Percentiles rank a stretch among this genome's conserved stretches.
Evolutionary conservation across 2,113 vertebrate species (phyloP).

Genomic region (Sylvietta virens): DNA sequence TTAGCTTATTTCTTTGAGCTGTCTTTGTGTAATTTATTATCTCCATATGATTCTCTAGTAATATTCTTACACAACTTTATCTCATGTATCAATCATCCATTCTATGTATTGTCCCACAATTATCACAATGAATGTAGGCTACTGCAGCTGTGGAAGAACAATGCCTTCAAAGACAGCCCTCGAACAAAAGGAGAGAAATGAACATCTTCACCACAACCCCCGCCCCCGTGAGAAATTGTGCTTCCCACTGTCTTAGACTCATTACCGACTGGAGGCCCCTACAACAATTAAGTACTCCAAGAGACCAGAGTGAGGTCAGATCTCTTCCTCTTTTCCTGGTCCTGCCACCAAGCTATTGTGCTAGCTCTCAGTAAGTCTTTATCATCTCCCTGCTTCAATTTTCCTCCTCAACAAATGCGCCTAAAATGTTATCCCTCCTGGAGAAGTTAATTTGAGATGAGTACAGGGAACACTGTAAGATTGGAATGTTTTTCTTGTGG

Average conservation of each 20-base stretch:
- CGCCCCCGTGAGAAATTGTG: slow-evolving; percentile 59
- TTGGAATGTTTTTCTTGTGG: slow-evolving; percentile 52
- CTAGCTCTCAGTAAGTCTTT: slow-evolving; percentile 58
- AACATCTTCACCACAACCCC: slow-evolving; percentile 66
- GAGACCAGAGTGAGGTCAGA: slow-evolving; percentile 62
- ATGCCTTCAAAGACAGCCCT: slow-evolving; percentile 59
- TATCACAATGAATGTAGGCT: slow-evolving; percentile 64
- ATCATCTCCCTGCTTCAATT: slow-evolving; percentile 60
- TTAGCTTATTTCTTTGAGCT: slow-evolving; percentile 30
- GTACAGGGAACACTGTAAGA: slow-evolving; percentile 46
- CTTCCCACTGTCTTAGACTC: slow-evolving; percentile 62
- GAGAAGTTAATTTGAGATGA: slow-evolving; percentile 66
- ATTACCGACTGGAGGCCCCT: slow-evolving; percentile 61
- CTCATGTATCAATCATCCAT: slow-evolving; percentile 61
- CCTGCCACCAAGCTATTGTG: slow-evolving; percentile 61
- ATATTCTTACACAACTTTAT: slow-evolving; percentile 62
- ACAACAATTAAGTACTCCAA: slow-evolving; percentile 58
- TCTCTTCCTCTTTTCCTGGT: slow-evolving; percentile 48
- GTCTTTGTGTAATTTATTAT: slow-evolving; percentile 45
- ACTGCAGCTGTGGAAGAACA: slow-evolving; percentile 65
- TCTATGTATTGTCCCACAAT: slow-evolving; percentile 59
- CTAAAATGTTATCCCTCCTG: slow-evolving; percentile 52
- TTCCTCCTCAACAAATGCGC: slow-evolving; percentile 65
- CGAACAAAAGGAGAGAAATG: slow-evolving; percentile 59
- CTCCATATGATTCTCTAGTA: slow-evolving; percentile 43